Conservation (phyloP, 2,113 vertebrate species). For the Sinocyclocheilus rhinocerous region DNA sequence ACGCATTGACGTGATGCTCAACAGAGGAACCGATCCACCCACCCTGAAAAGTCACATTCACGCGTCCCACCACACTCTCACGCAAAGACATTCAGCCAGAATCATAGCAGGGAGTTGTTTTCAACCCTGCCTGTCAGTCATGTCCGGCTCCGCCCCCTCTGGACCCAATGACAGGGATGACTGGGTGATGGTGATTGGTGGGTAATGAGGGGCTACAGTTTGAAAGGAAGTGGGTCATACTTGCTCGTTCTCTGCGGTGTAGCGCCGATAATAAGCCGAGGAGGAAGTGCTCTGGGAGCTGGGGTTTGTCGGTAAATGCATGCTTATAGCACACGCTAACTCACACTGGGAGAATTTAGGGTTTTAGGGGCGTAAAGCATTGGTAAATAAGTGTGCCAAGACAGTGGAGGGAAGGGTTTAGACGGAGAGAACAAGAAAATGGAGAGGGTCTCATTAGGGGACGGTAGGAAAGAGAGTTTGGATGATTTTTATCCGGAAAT, state of each 20-base stretch:
- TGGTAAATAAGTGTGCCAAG: no score
- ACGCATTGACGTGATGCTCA: slow-evolving; percentile 44
- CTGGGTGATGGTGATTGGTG: slow-evolving; percentile 48
- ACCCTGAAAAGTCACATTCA: slow-evolving; percentile 17
- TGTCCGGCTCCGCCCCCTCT: slow-evolving; percentile 12
- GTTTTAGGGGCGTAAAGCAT: no score
- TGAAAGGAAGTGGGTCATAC: slow-evolving; percentile 50
- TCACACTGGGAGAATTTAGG: no score
- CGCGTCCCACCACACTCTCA: neutral
- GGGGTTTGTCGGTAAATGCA: slow-evolving; percentile 19
- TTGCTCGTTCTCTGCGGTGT: slow-evolving; percentile 26
- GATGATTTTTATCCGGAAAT: no score
- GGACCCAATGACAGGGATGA: slow-evolving; percentile 47
- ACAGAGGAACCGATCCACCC: slow-evolving; percentile 2
- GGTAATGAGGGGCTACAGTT: slow-evolving; percentile 56
- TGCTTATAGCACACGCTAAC: no score
- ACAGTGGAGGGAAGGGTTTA: no score
- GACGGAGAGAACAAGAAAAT: no score
- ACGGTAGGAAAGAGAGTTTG: no score
- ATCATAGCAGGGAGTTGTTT: slow-evolving; percentile 38
- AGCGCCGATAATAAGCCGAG: neutral
- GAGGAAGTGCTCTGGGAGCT: neutral
- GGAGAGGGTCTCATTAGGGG: no score
- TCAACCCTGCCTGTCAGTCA: slow-evolving; percentile 27
- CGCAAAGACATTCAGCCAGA: slow-evolving; percentile 1